Conservation (phyloP, 1,140 invertebrate species). For the Meloidogyne exigua region DNA sequence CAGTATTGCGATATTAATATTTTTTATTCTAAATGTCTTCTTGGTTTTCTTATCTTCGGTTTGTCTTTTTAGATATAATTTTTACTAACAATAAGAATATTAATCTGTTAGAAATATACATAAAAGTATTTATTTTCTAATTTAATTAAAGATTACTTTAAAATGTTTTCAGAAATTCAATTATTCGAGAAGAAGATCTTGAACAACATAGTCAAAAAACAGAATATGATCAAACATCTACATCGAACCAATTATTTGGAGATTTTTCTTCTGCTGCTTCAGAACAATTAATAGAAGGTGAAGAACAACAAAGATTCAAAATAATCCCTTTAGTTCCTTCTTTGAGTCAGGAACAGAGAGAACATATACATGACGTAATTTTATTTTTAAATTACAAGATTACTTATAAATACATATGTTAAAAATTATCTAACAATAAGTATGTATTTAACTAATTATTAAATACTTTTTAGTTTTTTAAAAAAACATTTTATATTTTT, state of each 20-base stretch:
- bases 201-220: neutral
- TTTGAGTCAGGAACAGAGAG: constrained; percentile 31
- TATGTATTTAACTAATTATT: too few species aligned
- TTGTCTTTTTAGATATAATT: neutral
- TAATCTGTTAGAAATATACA: too few species aligned
- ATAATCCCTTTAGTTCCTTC: constrained; percentile 20
- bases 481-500: neutral
- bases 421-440: too few species aligned
- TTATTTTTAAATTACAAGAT: neutral
- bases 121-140: too few species aligned
- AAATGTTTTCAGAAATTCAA: constrained; percentile 18
- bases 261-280: neutral
- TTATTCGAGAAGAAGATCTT: constrained; percentile 22
- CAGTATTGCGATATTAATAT: neutral
- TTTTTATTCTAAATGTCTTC: constrained; percentile 25
- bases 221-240: neutral
- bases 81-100: too few species aligned
- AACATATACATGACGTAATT: constrained; percentile 38
- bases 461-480: neutral
- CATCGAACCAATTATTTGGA: neutral
- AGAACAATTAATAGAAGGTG: neutral
- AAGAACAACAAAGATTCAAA: neutral
- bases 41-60: constrained; percentile 34
- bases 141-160: too few species aligned
- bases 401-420: too few species aligned